Base-by-base conservation (phyloP, 2,888 invertebrate genomes). In the Tetranychus piercei region DNA sequence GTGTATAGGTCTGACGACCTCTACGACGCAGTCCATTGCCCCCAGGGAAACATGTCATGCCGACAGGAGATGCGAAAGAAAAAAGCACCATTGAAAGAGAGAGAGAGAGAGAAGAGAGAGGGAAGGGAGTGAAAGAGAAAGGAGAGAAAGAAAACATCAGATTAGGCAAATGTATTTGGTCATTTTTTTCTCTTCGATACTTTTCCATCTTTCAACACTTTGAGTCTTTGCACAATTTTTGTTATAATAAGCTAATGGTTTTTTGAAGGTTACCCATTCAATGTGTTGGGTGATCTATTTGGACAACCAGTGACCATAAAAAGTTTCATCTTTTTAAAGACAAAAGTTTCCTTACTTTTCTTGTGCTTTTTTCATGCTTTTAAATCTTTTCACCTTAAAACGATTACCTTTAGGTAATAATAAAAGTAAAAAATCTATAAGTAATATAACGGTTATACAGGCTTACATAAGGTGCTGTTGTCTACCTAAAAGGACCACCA, bases 1-100 rank as follows among this genome's bases (percentile, higher is more conserved):
- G 88, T 80, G 94, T 95, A 85, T 95, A 95, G 80, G 95, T 95
- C 85, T 95, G 94, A 81, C 95, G 88, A 79, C 94, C 94, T 83
- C 95, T 88, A 86, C 94, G 94, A 84, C 94, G 88, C 86, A 94
- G 87, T 81, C 94, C 94, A 84, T 93, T 93, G 83, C 93, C 92
- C 85, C 94, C 94, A 92, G 87, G 71, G 15, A 77, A 71, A n/a
- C 77, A 74, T 76, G 71, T 69, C 69, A 23, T 69, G 9, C 69
- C 34, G 22, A 69, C 69, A 23, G 69, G 9, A 69, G 34, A 23
- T 11, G 9, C 7, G 72, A 44, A 34, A 43, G 44, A 9, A 72
- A 72, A 44, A 72, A 72, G 45, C 15, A 72, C 11, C 18, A 72
- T n/a, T 34, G 20, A 45, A 45, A 43, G 43, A 72, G 20, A n/a